A percentile compares a stretch with the other conserved stretches of the same genome.
phyloP scores from a whole-genome alignment of 35 echinoderm and acorn worm species.

The Ophiothrix spiculata region DNA sequence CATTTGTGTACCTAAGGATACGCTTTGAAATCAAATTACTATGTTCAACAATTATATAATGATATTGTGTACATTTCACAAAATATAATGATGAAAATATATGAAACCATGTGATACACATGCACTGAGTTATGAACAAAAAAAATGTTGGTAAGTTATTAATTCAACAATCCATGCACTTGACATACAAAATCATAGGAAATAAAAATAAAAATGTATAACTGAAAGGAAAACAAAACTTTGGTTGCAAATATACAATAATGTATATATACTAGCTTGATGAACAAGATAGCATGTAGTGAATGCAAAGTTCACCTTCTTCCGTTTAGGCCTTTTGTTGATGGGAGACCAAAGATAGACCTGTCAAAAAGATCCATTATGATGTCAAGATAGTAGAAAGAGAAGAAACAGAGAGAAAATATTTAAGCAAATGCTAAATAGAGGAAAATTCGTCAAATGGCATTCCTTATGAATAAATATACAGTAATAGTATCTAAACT shows the following conservation, averaged over 20 bases:
- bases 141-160: neutral
- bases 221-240: no score
- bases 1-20: no score
- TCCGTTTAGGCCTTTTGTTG: constrained; percentile 24
- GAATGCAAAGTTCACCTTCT: constrained; percentile 27
- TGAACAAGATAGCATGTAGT: neutral
- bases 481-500: neutral
- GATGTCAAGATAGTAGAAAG: neutral
- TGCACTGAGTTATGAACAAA: no score
- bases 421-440: neutral
- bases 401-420: neutral
- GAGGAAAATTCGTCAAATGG: neutral
- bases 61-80: no score
- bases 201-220: no score
- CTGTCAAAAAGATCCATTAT: constrained; percentile 27
- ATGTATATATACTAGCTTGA: neutral
- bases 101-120: no score
- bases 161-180: neutral
- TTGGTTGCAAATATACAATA: neutral
- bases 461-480: neutral
- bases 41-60: no score
- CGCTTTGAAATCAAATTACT: no score
- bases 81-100: no score
- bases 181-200: no score
- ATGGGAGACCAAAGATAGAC: constrained; percentile 82